These are phyloP conservation scores for Hypomecis punctinalis DNA, from an alignment of 2,888 invertebrate genomes.

Conservation along the genomic window DNA sequence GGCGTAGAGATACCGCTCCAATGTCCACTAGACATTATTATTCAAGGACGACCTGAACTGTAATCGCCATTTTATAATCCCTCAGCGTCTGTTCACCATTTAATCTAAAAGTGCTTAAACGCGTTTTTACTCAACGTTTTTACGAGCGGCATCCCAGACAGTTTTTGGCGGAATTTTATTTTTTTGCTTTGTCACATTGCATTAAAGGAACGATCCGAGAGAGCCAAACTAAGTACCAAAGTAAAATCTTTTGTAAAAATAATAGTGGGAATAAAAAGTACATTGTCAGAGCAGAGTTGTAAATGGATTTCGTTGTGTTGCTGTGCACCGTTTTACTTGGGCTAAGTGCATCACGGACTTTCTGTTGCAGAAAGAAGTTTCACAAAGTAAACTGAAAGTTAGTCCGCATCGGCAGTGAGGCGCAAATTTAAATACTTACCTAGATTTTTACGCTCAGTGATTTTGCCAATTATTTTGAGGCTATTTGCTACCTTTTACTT, in stretches of 20 bases:
- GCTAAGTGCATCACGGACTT: conserved; percentile 44
- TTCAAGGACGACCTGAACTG: conserved; percentile 37
- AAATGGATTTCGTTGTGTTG: conserved; percentile 60
- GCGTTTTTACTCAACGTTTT: conserved; percentile 34
- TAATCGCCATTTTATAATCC: conserved; percentile 37
- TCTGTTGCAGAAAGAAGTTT: conserved; percentile 38
- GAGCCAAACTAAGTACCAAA: conserved; percentile 24
- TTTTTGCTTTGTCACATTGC: conserved; percentile 41
- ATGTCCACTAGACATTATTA: conserved; percentile 34
- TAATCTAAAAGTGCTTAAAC: conserved; percentile 38
- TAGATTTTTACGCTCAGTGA: conserved; percentile 34
- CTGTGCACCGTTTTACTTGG: conserved; percentile 48
- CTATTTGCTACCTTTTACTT: conserved; percentile 26
- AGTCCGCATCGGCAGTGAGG: conserved; percentile 25
- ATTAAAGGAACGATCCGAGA: conserved; percentile 50
- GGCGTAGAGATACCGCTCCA: conserved; percentile 37
- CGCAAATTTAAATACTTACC: conserved; percentile 36
- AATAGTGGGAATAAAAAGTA: conserved; percentile 54
- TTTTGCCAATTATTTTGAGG: conserved; percentile 39
- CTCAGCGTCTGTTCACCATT: conserved; percentile 28
- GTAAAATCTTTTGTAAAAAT: conserved; percentile 44
- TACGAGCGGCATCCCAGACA: conserved; percentile 41
- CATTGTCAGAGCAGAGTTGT: conserved; percentile 54
- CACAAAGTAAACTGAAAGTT: conserved; percentile 41
- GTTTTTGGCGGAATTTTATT: conserved; percentile 41